These are phyloP conservation scores for Colaptes auratus DNA, from an alignment of 2,113 vertebrate genomes.

Conservation along the genomic window DNA sequence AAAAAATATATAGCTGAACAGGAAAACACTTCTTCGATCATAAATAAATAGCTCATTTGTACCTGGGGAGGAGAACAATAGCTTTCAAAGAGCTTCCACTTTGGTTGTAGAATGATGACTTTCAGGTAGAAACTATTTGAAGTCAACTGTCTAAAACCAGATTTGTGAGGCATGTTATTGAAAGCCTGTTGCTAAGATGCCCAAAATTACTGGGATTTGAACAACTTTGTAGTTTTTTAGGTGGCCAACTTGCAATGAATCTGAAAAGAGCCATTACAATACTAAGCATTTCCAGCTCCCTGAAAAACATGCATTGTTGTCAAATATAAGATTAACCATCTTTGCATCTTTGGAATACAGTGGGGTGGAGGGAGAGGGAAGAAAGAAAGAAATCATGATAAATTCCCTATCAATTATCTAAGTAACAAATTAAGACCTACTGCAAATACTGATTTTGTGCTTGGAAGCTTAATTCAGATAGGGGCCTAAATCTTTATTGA, in stretches of 20 bases:
- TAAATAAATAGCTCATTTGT: constrained; percentile 56
- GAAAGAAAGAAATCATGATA: neutral
- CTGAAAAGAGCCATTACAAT: neutral
- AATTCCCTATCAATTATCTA: neutral
- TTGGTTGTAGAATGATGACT: constrained; percentile 20
- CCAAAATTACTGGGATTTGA: neutral
- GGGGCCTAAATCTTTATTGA: neutral
- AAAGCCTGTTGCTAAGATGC: neutral
- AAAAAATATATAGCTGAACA: neutral
- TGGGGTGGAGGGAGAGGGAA: neutral
- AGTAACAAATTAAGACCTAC: neutral
- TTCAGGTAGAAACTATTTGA: neutral
- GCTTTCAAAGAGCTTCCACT: constrained; percentile 41
- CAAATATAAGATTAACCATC: neutral
- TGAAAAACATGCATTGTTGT: neutral
- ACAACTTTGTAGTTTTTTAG: neutral
- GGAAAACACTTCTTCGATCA: constrained; percentile 29
- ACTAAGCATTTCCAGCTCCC: neutral
- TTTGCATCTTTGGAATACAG: neutral
- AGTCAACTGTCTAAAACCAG: neutral
- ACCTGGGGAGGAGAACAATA: constrained; percentile 2
- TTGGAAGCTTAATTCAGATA: neutral
- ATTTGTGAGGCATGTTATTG: neutral
- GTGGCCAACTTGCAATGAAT: neutral
- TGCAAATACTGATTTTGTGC: neutral